These are phyloP conservation scores for Lordiphosa mommai DNA, from an alignment of 1,140 invertebrate species.

Conservation along the genomic window DNA sequence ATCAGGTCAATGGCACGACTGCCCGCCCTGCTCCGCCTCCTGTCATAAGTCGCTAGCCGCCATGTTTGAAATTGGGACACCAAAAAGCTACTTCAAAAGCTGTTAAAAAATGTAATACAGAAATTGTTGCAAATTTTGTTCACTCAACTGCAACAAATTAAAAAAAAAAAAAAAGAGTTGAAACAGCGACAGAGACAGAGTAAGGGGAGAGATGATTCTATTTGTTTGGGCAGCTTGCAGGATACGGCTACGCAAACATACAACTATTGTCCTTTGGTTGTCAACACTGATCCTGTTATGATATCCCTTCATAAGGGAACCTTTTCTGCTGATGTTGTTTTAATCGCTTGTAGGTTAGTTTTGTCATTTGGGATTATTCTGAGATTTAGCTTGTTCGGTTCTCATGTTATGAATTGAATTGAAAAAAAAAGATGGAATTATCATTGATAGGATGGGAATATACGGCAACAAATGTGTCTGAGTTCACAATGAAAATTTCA, in stretches of 20 bases:
- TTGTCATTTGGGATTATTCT: conserved; percentile 43
- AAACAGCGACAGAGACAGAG: too few relatives aligned
- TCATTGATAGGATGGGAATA: conserved; percentile 13
- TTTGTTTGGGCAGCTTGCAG: conserved; percentile 2
- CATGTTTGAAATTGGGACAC: conserved; percentile 27
- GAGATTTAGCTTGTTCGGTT: conserved; percentile 19
- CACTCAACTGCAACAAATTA: too few relatives aligned
- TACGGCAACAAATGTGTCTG: too few relatives aligned
- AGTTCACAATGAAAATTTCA: too few relatives aligned
- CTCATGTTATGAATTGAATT: neutral
- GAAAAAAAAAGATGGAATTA: neutral
- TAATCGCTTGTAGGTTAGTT: conserved; percentile 19
- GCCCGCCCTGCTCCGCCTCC: neutral
- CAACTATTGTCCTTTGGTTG: neutral
- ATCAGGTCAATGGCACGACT: conserved; percentile 67
- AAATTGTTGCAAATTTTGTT: too few relatives aligned
- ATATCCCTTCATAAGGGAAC: neutral
- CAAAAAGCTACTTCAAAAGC: conserved; percentile 4
- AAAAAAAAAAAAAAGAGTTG: too few relatives aligned
- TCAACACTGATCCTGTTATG: conserved; percentile 6
- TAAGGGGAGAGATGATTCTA: neutral
- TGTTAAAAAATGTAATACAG: too few relatives aligned
- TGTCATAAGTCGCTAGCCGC: neutral
- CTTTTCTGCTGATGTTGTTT: neutral
- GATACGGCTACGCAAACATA: neutral